Percentiles rank a stretch among this genome's conserved stretches.
phyloP scores from a whole-genome alignment of 2,113 vertebrate genomes.

The Gnathonemus longibarbis region DNA sequence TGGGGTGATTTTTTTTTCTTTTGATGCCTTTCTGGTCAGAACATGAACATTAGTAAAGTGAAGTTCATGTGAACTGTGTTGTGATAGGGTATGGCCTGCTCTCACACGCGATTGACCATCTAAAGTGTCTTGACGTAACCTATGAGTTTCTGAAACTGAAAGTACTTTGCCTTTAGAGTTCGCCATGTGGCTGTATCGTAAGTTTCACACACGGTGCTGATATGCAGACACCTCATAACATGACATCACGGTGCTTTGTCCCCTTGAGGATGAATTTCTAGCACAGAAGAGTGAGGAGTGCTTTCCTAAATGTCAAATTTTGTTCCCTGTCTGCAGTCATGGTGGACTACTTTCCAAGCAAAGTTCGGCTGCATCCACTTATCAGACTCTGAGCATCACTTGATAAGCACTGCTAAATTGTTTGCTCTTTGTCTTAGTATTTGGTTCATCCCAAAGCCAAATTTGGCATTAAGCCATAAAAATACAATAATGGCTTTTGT shows the following conservation, averaged over 20 bases:
- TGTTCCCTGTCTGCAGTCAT: too few relatives aligned
- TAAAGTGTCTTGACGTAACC: neutral
- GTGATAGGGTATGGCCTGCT: neutral
- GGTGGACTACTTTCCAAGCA: neutral
- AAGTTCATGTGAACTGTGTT: neutral
- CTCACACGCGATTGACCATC: neutral
- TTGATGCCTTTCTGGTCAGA: neutral
- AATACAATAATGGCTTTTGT: neutral
- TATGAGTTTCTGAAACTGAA: neutral
- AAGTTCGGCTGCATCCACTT: neutral
- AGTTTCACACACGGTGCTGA: neutral
- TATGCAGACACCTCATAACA: neutral
- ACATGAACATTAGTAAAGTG: neutral
- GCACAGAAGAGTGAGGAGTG: neutral
- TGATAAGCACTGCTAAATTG: neutral
- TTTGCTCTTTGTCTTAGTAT: neutral
- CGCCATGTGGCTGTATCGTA: neutral
- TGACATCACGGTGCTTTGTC: neutral
- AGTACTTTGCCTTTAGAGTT: neutral
- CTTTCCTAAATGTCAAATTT: neutral
- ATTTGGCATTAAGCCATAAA: neutral
- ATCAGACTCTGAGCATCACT: neutral
- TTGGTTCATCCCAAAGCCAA: neutral
- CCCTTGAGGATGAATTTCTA: neutral
- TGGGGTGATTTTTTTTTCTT: neutral